A percentile compares a stretch with the other conserved stretches of the same genome.
Evolutionary conservation across 2,888 invertebrate species (phyloP).

Genomic region (Callyntrura guangdongensis): DNA sequence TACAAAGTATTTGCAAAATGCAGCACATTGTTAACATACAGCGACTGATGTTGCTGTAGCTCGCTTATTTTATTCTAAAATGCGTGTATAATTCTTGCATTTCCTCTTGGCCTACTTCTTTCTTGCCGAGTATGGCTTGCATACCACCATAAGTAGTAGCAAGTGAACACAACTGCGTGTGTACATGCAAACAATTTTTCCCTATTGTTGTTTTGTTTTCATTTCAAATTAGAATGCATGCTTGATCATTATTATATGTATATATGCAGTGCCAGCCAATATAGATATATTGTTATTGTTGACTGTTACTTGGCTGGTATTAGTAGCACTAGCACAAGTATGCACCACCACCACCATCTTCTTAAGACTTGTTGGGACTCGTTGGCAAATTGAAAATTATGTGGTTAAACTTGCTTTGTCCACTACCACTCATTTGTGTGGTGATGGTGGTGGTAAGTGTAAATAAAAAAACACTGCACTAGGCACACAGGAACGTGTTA

Average conservation of each 20-base stretch:
- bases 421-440: not conserved
- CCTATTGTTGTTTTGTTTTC: constrained; percentile 25
- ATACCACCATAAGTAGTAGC: constrained; percentile 4
- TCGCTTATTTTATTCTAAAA: constrained; percentile 55
- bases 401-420: constrained; percentile 19
- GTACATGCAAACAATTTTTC: constrained; percentile 37
- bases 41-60: constrained; percentile 16
- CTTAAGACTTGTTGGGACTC: constrained; percentile 8
- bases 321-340: not conserved
- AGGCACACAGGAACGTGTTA: constrained; percentile 12
- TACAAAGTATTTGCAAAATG: constrained; percentile 14
- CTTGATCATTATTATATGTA: not conserved
- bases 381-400: constrained; percentile 40
- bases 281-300: constrained; percentile 4
- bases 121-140: constrained; percentile 3
- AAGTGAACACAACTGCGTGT: constrained; percentile 48
- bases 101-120: constrained; percentile 78
- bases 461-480: not conserved
- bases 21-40: constrained; percentile 6
- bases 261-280: not conserved
- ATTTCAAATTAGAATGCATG: not conserved
- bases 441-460: not conserved
- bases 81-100: constrained; percentile 73
- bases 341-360: not conserved
- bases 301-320: not conserved